Evolutionary conservation across 1,140 invertebrate genomes (phyloP), one percentile per base, ranked within the genome.

Genomic region (Aricia agestis): DNA sequence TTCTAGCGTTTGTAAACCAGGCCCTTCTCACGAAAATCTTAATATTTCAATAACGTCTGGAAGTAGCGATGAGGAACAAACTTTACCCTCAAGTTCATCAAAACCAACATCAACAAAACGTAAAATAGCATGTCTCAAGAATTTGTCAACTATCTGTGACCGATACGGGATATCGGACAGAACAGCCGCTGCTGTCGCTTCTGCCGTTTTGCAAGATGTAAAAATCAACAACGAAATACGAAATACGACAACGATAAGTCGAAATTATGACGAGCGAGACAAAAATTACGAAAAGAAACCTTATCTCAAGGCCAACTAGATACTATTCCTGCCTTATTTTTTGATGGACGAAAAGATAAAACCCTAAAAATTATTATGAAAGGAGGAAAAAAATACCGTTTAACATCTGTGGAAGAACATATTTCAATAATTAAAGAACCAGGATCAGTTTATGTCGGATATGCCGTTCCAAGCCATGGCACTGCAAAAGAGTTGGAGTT

Each of bases 401-500:
- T 9, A 6, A 19, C 18, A n/a, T 9, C 6, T 6, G 41, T 67
- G 32, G 66, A 67, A 42, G 66, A 67, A 42, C 66, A 67, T n/a
- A 45, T 67, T 19, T 67, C 66, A 11, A 17, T 67, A 15, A 67
- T 67, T 45, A 36, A 61, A 69, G 68, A 69, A 58, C 68, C 68
- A 69, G 68, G 57, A 59, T 69, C 52, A 11, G 13, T 61, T 59
- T 69, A 59, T 36, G 25, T 69, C 5, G 68, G 68, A 13, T 69
- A 61, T n/a, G 68, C 15, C 13, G n/a, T 19, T 71, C 73, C 11
- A 52, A 45, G 32, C n/a, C 18, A 63, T 67, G 59, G 18, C 36
- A 69, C 68, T 69, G 71, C 72, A 4, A 58, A 58, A 17, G 57
- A 2, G 13, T n/a, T 58, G 6, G 57, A 58, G 57, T 42, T 11